These are phyloP conservation scores for Cetoscarus ocellatus DNA, from an alignment of 2,797 vertebrate genomes.

Conservation along the genomic window DNA sequence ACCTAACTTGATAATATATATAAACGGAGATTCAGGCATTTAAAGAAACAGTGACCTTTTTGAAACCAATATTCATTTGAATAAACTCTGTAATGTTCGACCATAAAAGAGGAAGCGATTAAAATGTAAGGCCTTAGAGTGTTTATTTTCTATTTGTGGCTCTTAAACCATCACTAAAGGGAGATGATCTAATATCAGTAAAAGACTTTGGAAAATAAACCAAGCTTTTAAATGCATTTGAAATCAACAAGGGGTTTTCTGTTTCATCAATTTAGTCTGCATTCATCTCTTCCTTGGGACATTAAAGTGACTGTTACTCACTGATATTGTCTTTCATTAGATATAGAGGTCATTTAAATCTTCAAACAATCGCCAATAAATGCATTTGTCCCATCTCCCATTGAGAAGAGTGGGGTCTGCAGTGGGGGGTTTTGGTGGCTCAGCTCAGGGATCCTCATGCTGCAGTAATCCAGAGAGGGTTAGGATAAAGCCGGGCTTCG, in stretches of 20 bases:
- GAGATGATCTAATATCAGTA: neutral
- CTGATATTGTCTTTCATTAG: constrained; percentile 27
- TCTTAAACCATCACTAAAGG: constrained; percentile 45
- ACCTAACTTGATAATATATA: too few species aligned
- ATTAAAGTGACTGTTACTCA: constrained; percentile 30
- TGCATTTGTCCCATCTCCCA: constrained; percentile 32
- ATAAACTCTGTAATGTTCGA: constrained; percentile 14
- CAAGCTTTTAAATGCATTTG: constrained; percentile 22
- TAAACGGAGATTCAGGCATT: too few species aligned
- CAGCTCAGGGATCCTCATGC: constrained; percentile 61
- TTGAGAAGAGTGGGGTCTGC: constrained; percentile 34
- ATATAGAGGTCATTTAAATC: constrained; percentile 31
- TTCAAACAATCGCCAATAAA: constrained; percentile 24
- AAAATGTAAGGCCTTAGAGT: neutral
- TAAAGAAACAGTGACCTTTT: neutral
- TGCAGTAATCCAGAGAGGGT: constrained; percentile 72
- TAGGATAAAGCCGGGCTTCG: constrained; percentile 68
- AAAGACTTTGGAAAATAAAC: constrained; percentile 1
- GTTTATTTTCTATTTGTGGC: neutral
- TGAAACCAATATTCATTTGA: constrained; percentile 30
- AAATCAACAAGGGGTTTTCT: constrained; percentile 42
- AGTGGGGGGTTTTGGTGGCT: constrained; percentile 46
- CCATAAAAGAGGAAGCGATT: neutral
- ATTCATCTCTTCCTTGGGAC: constrained; percentile 10
- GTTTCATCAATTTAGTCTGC: constrained; percentile 25